Conservation (phyloP, 2,113 vertebrate genomes). For the Arenaria interpres region DNA sequence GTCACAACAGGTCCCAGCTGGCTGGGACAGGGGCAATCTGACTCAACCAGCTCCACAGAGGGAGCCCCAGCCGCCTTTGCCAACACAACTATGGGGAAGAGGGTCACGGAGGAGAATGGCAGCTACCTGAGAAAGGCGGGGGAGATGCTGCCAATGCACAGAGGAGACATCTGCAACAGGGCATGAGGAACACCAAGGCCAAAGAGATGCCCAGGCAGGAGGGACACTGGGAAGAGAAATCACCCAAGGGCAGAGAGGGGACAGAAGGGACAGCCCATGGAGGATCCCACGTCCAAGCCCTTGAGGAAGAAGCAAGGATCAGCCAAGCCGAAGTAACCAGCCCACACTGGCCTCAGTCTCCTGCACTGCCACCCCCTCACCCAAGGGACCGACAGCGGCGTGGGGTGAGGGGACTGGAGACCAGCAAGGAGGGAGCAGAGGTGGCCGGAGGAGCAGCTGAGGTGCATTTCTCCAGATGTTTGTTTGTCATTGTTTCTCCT, state of each 20-base stretch:
- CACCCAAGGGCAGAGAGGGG: fast-evolving
- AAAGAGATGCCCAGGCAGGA: neutral
- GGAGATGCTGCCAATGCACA: neutral
- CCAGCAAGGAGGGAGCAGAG: neutral
- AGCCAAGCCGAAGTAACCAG: neutral
- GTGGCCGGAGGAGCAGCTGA: fast-evolving
- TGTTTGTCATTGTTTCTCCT: neutral
- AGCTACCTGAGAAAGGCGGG: too few species aligned
- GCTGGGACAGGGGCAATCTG: neutral
- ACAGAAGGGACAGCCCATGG: neutral
- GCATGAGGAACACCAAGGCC: fast-evolving
- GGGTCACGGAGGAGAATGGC: too few species aligned
- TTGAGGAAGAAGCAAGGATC: neutral
- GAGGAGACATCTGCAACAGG: fast-evolving
- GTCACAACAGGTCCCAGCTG: neutral
- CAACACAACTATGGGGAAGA: too few species aligned
- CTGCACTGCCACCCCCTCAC: fast-evolving
- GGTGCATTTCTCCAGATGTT: fast-evolving
- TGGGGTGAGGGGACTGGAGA: neutral
- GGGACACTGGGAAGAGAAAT: neutral
- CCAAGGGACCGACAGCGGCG: neutral
- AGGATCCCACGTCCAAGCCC: fast-evolving
- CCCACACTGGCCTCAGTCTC: fast-evolving
- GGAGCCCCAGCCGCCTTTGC: fast-evolving
- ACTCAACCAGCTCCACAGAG: too few species aligned